Evolutionary conservation across 2,797 vertebrate genomes (phyloP), one percentile per base, ranked within the genome.

Genomic region (Furcifer pardalis): DNA sequence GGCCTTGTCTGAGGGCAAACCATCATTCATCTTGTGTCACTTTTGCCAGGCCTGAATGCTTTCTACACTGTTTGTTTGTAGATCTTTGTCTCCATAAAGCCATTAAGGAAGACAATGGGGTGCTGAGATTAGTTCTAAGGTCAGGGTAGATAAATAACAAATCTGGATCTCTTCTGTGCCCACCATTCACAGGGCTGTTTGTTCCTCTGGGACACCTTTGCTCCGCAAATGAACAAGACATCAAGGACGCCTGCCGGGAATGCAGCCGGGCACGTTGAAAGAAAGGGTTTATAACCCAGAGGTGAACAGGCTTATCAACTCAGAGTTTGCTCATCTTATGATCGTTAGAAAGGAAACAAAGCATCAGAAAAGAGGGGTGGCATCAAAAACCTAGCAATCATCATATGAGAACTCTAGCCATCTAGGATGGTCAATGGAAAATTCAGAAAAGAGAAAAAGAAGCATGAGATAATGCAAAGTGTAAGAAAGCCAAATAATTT

Each of bases 31-130:
- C 88, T 85, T 59, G 63, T 77, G 78, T 79, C 82, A 72, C 72
- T n/a, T 62, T 44, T 32, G 4, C 4, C 63, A 49, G 72, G 44
- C 69, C 44, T 30, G 63, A 75, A 77, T 35, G 79, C 42, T 63
- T 84, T 72, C 77, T 62, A 65, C 65, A 72, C 77, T 81, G 83
- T 89, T 84, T 85, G 86, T 88, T 88, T 91, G 84, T 71, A 88
- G 90, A 89, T 87, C 87, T 87, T 87, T 90, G 86, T 89, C 89
- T 85, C 80, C 59, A 78, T 87, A 68, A 83, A 86, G 63, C 85
- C 86, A 91, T 85, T 84, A 88, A 63, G 76, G 73, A 80, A 87
- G 84, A 89, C 90, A 91, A 89, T 88, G 83, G 76, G 52, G 75
- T 17, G 32, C 49, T 86, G 79, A 84, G 84, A 85, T 83, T 72